Evolutionary conservation across 2,888 invertebrate species (phyloP), one percentile per base, ranked within the genome.

Genomic region (Leucoma salicis): DNA sequence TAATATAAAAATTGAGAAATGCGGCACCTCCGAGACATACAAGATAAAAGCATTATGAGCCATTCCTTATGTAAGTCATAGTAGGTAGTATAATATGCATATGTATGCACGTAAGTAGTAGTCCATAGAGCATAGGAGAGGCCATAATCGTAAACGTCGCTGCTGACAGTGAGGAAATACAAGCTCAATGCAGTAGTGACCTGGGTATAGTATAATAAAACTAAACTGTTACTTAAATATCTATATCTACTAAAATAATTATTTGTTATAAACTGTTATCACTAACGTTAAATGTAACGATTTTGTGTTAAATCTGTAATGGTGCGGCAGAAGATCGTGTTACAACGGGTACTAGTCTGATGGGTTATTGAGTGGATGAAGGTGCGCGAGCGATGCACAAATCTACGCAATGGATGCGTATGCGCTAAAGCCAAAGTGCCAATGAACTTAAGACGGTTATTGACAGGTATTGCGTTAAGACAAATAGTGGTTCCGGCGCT

Each of bases 391-490:
- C 70, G 75, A 67, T 82, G 86, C 84, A 84, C 81, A 85, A 82
- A 84, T 82, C 78, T 78, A 82, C 74, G 81, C 82, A 74, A 81
- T 79, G 74, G 78, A 80, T 82, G 82, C 83, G 83, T 86, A 78
- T 82, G 82, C 84, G 85, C 86, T 78, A 87, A 87, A 85, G 83
- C 81, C 70, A 75, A 76, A 80, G 80, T 84, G 88, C 83, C 87
- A 88, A 83, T 87, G 88, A 87, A 88, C 87, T 86, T 85, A 74
- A 75, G 80, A 78, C 82, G 82, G 80, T 78, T 85, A 85, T 88
- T 85, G 87, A 88, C 87, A 84, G 83, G 82, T 85, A 88, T 88
- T 86, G 87, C 87, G 87, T 85, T 86, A 87, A 88, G 78, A 87
- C 87, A 87, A 87, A 88, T 80, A 88, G 73, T 81, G 76, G 83